Conservation (phyloP, 1,140 invertebrate species). For the Zophobas atratus region DNA sequence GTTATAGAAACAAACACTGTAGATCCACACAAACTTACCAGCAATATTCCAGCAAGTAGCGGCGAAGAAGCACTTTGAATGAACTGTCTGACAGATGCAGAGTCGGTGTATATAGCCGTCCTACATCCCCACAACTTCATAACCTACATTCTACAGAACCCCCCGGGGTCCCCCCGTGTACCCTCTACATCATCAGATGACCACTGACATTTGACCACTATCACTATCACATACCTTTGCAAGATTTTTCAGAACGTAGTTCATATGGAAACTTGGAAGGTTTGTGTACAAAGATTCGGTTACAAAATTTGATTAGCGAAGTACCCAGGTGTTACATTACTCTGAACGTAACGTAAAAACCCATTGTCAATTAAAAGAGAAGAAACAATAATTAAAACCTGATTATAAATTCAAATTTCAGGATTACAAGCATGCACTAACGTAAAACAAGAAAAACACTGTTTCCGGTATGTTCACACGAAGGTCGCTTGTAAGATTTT, state of each 20-base stretch:
- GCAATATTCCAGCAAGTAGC: slow-evolving; percentile 53
- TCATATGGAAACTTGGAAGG: slow-evolving; percentile 5
- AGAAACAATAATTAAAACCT: neutral
- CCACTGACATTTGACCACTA: slow-evolving; percentile 58
- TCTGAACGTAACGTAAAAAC: neutral
- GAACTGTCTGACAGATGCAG: slow-evolving; percentile 59
- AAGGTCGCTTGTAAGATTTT: neutral
- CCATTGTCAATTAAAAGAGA: neutral
- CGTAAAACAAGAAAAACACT: neutral
- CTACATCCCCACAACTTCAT: slow-evolving; percentile 67
- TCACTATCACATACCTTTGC: slow-evolving; percentile 57
- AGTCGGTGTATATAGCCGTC: slow-evolving; percentile 65
- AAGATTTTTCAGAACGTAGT: slow-evolving; percentile 9
- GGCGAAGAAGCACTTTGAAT: slow-evolving; percentile 58
- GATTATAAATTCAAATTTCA: neutral
- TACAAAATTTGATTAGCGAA: neutral
- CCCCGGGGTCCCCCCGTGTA: slow-evolving; percentile 50
- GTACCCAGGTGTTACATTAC: neutral
- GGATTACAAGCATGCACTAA: neutral
- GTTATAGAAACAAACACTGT: slow-evolving; percentile 32
- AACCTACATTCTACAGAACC: slow-evolving; percentile 62
- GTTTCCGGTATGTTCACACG: slow-evolving; percentile 5
- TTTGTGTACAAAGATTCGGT: neutral
- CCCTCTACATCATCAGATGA: slow-evolving; percentile 41
- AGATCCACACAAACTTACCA: slow-evolving; percentile 53